Percentiles rank a stretch among this genome's conserved stretches.
These are phyloP conservation scores for Phasia obesa DNA, from an alignment of 2,888 invertebrate genomes.

Conservation along the genomic window DNA sequence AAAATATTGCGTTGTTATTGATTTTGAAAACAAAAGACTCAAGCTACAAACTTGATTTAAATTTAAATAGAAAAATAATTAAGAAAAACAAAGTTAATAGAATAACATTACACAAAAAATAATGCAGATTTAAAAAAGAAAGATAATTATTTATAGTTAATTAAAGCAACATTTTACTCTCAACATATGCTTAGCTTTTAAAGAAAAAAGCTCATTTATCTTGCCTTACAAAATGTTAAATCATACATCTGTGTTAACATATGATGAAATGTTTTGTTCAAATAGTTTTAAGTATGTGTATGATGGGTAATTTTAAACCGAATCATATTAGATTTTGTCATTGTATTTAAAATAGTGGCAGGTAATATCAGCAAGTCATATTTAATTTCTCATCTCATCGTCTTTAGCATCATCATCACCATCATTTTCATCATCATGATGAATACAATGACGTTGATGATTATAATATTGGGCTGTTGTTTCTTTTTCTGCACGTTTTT, in stretches of 20 bases:
- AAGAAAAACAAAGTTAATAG: neutral
- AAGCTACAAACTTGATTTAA: conserved; percentile 56
- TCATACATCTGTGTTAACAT: conserved; percentile 21
- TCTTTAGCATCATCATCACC: too few relatives aligned
- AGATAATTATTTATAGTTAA: conserved; percentile 33
- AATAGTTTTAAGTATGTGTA: conserved; percentile 18
- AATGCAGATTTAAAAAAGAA: conserved; percentile 13
- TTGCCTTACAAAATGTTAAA: conserved; percentile 36
- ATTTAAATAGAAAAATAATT: neutral
- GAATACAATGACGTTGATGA: conserved; percentile 22
- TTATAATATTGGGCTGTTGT: conserved; percentile 9
- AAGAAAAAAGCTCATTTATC: neutral
- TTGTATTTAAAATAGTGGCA: conserved; percentile 60
- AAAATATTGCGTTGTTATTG: conserved; percentile 11
- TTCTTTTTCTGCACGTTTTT: conserved; percentile 19
- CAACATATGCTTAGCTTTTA: neutral
- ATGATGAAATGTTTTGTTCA: conserved; percentile 60
- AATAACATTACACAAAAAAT: neutral
- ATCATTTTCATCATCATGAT: conserved; percentile 32
- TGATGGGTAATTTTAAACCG: conserved; percentile 63
- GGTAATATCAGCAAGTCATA: conserved; percentile 64
- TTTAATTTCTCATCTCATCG: conserved; percentile 56
- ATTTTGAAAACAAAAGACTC: conserved; percentile 55
- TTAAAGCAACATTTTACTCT: conserved; percentile 17
- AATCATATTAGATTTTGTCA: conserved; percentile 60